Percentiles rank a stretch among this genome's conserved stretches.
Conservation (phyloP, 2,113 vertebrate species). For the Cepphus grylle region DNA sequence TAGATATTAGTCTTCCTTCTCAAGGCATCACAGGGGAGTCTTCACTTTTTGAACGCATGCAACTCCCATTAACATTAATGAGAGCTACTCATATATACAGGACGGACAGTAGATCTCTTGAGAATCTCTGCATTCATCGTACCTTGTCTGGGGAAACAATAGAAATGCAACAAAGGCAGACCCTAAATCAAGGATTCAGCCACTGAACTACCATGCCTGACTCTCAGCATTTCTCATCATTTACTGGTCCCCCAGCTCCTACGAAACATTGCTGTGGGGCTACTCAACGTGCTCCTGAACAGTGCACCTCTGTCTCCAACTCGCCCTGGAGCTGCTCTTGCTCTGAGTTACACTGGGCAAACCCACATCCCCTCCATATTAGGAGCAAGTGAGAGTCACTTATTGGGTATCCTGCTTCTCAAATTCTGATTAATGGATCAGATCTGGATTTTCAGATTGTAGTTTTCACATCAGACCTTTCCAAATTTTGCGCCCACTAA, state of each 20-base stretch:
- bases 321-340: not conserved
- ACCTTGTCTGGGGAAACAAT: not conserved
- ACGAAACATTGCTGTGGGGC: not conserved
- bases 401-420: not conserved
- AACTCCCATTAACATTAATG: slow-evolving; percentile 54
- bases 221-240: not conserved
- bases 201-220: not conserved
- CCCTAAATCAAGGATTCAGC: not conserved
- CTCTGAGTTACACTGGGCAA: not conserved
- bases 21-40: slow-evolving; percentile 15
- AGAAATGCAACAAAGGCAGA: not conserved
- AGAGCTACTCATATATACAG: slow-evolving; percentile 26
- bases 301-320: not conserved
- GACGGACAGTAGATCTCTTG: slow-evolving; percentile 14
- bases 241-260: not conserved
- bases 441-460: not conserved
- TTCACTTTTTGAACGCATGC: not conserved
- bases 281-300: not conserved
- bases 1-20: slow-evolving; percentile 15
- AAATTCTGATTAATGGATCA: not conserved
- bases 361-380: not conserved
- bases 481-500: not conserved
- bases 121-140: not conserved
- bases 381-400: not conserved
- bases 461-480: not conserved